A percentile compares a stretch with the other conserved stretches of the same genome.
phyloP scores from a whole-genome alignment of 2,888 invertebrate species.

The Cephus sareptanus region DNA sequence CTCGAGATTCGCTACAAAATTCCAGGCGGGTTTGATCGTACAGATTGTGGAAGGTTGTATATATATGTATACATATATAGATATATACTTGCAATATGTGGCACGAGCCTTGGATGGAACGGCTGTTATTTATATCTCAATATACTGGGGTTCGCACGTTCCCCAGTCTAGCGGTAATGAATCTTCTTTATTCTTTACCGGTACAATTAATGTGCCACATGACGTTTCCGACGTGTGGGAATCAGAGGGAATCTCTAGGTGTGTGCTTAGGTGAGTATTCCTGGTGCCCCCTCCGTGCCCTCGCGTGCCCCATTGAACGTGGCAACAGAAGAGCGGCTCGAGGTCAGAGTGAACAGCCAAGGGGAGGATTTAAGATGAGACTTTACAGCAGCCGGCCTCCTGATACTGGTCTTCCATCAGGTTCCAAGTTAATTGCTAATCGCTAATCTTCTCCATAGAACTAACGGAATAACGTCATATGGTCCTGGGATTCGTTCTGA shows the following conservation, averaged over 20 bases:
- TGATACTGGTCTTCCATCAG: conserved; percentile 25
- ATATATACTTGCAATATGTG: not conserved
- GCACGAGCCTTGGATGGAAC: not conserved
- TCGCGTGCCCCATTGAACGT: not conserved
- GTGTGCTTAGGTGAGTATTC: not conserved
- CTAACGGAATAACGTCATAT: conserved; percentile 1
- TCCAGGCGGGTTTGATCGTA: not conserved
- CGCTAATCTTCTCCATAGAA: conserved; percentile 24
- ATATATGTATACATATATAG: not conserved
- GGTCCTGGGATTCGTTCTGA: not conserved
- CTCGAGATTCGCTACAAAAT: not conserved
- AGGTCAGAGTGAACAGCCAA: not conserved
- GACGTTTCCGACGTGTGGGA: conserved; percentile 60
- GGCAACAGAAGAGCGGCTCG: not conserved
- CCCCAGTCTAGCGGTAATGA: conserved; percentile 41
- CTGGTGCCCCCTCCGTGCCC: not conserved
- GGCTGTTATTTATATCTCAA: conserved; percentile 26
- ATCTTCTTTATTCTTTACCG: conserved; percentile 51
- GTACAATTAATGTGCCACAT: conserved; percentile 62
- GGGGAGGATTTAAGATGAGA: not conserved
- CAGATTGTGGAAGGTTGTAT: not conserved
- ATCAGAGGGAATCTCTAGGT: conserved; percentile 34
- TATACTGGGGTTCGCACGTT: conserved; percentile 32
- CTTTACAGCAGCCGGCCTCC: not conserved
- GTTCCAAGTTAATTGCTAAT: conserved; percentile 54